Base-by-base conservation (phyloP, 2,113 vertebrate species). In the Pantherophis guttatus region DNA sequence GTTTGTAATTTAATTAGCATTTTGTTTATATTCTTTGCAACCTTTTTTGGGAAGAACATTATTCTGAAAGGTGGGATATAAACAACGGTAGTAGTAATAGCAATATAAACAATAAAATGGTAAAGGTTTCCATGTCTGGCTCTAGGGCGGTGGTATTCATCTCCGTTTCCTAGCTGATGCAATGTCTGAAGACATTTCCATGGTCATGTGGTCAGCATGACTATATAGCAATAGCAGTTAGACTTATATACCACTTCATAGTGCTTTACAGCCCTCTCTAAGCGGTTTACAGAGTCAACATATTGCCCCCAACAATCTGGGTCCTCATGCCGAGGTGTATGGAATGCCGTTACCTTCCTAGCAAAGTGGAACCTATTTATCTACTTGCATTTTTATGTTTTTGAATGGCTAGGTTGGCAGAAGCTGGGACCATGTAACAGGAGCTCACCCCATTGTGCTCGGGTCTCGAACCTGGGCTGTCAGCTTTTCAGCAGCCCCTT, bases 81-180 rank as follows among this genome's bases (percentile, higher is more conserved):
- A 19, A 21, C n/a, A 10, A 75, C 88, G 52, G 90, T 95, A 92
- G 33, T 91, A 94, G 33, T 81, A 44, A 81, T 21, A 81, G 75
- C 75, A 81, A 44, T 81, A 44, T 19, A 7, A 24, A 57, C 19
- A 89, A 58, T 57, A 58, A 70, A 33, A 70, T 33, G 29, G 13
- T 70, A 70, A 65, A 65, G 29, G 13, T n/a, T 29, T n/a, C 11
- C 26, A 65, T 65, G 8, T 65, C 26, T 65, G 26, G n/a, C 29
- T 70, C 65, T 70, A 33, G 29, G 5, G 2, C 5, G 13, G 5
- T 70, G 65, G 65, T 33, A 1, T n/a, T 70, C 29, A 70, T 17
- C 65, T 70, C 29, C 5, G 29, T 7, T 33, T 70, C 65, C 29
- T 17, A 70, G 29, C 5, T 33, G n/a, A 70, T 70, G 29, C 29